Percentiles rank a stretch among this genome's conserved stretches.
Conservation (phyloP, 2,113 vertebrate genomes). For the Zosterops lateralis region DNA sequence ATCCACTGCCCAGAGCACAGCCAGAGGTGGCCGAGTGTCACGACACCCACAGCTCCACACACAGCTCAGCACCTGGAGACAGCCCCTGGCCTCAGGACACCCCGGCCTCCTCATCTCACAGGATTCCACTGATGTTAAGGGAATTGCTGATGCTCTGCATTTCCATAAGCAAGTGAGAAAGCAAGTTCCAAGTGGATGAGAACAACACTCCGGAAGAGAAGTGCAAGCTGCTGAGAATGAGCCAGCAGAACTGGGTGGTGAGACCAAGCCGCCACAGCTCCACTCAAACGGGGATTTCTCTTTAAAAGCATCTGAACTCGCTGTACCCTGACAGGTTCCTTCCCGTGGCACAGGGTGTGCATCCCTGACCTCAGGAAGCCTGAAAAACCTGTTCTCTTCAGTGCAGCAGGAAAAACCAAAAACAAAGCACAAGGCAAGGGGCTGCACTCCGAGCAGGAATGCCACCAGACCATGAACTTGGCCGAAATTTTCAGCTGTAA, state of each 20-base stretch:
- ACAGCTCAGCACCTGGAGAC: background rate
- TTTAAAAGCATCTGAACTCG: background rate
- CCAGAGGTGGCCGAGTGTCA: background rate
- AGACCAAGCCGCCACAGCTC: background rate
- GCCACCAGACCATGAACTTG: background rate
- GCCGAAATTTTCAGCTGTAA: background rate
- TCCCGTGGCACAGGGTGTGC: constrained; percentile 45
- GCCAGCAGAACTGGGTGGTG: background rate
- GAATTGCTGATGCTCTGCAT: background rate
- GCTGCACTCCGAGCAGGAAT: background rate
- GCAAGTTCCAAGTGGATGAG: background rate
- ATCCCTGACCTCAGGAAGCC: constrained; percentile 61
- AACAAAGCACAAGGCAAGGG: constrained; percentile 11
- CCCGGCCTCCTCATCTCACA: background rate
- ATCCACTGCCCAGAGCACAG: rapidly evolving
- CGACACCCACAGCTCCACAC: background rate
- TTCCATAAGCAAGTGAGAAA: background rate
- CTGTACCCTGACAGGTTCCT: constrained; percentile 8
- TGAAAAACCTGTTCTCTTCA: constrained; percentile 60
- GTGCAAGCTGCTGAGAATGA: background rate
- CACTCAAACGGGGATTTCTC: background rate
- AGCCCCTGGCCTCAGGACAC: background rate
- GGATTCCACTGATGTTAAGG: background rate
- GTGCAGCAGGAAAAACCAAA: constrained; percentile 39
- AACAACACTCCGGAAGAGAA: background rate